phyloP scores from a whole-genome alignment of 2,888 invertebrate genomes.

The Dysmachus trigonus region DNA sequence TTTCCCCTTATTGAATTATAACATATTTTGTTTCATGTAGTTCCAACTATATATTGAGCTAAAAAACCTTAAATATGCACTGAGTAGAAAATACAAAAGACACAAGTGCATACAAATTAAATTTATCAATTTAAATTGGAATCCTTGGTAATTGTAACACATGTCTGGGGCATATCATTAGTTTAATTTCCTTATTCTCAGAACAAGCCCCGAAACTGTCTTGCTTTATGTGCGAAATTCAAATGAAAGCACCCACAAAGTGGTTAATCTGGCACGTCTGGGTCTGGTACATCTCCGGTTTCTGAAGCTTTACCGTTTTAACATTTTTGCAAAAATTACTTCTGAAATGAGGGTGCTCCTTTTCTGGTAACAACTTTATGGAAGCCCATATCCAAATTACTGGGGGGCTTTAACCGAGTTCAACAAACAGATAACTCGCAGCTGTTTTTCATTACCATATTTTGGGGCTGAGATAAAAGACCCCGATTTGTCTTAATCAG shows the following conservation, averaged over 20 bases:
- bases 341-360: not conserved
- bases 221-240: not conserved
- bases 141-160: not conserved
- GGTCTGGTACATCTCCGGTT: not conserved
- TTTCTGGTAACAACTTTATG: not conserved
- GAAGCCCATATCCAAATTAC: not conserved
- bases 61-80: no score
- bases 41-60: no score
- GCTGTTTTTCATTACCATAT: not conserved
- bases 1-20: no score
- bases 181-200: not conserved
- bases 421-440: not conserved
- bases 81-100: no score
- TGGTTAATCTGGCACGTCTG: not conserved
- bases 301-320: not conserved
- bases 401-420: not conserved
- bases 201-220: not conserved
- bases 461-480: not conserved
- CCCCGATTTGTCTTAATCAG: not conserved
- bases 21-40: no score
- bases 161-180: not conserved
- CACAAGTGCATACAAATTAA: no score
- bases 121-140: no score
- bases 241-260: not conserved
- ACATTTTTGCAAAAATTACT: not conserved